A percentile compares a stretch with the other conserved stretches of the same genome.
Evolutionary conservation across 1,140 invertebrate species (phyloP).

Genomic region (Muscidifurax raptorellus): DNA sequence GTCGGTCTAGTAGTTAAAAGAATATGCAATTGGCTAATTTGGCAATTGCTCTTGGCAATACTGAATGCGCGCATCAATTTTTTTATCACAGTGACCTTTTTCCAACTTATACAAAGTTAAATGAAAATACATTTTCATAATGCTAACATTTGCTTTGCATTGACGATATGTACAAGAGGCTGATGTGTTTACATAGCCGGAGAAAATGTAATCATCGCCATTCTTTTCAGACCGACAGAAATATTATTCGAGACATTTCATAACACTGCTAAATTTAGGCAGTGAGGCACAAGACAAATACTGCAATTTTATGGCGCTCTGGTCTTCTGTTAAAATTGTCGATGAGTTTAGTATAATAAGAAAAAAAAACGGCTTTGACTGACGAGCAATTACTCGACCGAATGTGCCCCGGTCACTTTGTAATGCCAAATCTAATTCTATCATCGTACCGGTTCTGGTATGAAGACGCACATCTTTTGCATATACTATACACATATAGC

Average conservation of each 20-base stretch:
- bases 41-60: constrained; percentile 22
- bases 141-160: no score
- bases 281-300: not conserved
- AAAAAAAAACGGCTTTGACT: not conserved
- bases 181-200: not conserved
- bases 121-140: no score
- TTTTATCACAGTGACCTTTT: not conserved
- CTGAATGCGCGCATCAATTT: not conserved
- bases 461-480: not conserved
- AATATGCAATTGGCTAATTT: constrained; percentile 23
- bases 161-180: no score
- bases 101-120: not conserved
- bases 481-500: not conserved
- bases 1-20: not conserved
- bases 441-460: not conserved
- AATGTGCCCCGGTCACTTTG: not conserved
- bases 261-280: not conserved
- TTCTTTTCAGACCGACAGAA: not conserved
- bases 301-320: not conserved
- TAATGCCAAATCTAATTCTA: constrained; percentile 46
- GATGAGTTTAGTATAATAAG: constrained; percentile 3
- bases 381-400: constrained; percentile 28
- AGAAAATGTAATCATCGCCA: not conserved
- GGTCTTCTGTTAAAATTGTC: constrained; percentile 17
- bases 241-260: not conserved